Conservation (phyloP, 2,113 vertebrate genomes). For the Camelus dromedarius region DNA sequence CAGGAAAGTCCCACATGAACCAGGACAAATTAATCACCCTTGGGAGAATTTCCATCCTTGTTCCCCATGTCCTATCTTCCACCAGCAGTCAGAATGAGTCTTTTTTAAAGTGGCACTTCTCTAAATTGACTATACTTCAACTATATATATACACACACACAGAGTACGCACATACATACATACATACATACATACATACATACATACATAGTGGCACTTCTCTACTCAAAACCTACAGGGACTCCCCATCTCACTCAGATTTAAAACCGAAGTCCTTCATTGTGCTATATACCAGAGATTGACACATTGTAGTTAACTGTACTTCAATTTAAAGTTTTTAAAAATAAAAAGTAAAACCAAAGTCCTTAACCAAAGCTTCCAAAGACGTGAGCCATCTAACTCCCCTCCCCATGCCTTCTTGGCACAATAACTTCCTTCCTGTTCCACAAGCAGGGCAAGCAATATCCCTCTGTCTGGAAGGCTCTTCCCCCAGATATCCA, state of each 20-base stretch:
- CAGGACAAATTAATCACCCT: constrained; percentile 4
- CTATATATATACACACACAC: too few relatives aligned
- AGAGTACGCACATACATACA: too few relatives aligned
- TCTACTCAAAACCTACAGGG: constrained; percentile 7
- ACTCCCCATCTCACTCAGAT: constrained; percentile 17
- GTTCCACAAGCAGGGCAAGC: neutral
- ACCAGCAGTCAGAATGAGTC: neutral
- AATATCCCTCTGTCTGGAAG: neutral
- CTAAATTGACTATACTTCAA: neutral
- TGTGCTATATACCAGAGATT: too few relatives aligned
- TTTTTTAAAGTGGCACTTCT: neutral
- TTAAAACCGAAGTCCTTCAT: constrained; percentile 46
- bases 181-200: too few relatives aligned
- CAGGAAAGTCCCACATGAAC: neutral
- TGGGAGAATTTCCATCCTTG: constrained; percentile 33
- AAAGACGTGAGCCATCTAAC: neutral
- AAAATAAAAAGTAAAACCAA: neutral
- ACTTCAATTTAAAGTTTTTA: too few relatives aligned
- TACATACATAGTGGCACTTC: neutral
- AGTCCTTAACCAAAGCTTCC: constrained; percentile 29
- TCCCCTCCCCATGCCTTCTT: neutral
- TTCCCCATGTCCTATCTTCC: neutral
- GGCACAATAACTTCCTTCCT: neutral
- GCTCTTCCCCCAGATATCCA: neutral
- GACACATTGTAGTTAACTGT: too few relatives aligned